Percentiles rank a stretch among this genome's conserved stretches.
phyloP scores from a whole-genome alignment of 2,113 vertebrate species.

The Stigmatopora nigra region DNA sequence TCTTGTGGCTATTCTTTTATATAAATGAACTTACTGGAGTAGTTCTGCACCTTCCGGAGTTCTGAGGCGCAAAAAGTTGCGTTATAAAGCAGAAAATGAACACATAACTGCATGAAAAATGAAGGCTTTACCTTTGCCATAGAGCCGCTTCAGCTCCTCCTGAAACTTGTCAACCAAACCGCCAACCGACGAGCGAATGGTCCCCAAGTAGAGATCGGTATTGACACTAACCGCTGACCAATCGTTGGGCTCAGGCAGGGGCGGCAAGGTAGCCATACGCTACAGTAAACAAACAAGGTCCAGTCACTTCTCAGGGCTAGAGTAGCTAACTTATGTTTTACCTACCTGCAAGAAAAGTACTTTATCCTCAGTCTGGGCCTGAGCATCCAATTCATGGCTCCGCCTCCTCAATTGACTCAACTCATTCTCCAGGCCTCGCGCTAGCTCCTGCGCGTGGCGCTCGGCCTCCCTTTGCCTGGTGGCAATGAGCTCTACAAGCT shows the following conservation, averaged over 20 bases:
- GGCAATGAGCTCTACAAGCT: slow-evolving; percentile 68
- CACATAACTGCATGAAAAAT: background rate
- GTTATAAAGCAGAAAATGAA: background rate
- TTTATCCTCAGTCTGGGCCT: slow-evolving; percentile 56
- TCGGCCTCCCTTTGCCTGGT: slow-evolving; percentile 56
- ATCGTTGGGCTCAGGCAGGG: slow-evolving; percentile 55
- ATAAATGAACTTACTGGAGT: slow-evolving; percentile 61
- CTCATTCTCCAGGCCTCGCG: slow-evolving; percentile 65
- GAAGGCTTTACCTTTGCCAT: slow-evolving; percentile 61
- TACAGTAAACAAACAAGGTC: slow-evolving; percentile 11
- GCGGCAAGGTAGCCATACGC: slow-evolving; percentile 43
- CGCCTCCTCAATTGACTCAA: slow-evolving; percentile 63
- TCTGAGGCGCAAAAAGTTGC: slow-evolving; percentile 44
- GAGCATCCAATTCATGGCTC: slow-evolving; percentile 64
- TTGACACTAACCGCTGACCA: slow-evolving; percentile 66
- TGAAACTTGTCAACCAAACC: slow-evolving; percentile 61
- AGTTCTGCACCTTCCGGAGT: slow-evolving; percentile 71
- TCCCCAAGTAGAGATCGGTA: slow-evolving; percentile 67
- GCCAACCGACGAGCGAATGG: slow-evolving; percentile 64
- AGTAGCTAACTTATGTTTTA: background rate
- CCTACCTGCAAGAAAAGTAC: slow-evolving; percentile 69
- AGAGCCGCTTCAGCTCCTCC: slow-evolving; percentile 64
- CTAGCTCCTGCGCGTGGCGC: slow-evolving; percentile 62
- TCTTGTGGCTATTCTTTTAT: slow-evolving; percentile 21
- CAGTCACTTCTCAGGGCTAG: background rate